Evolutionary conservation across 2,888 invertebrate species (phyloP).

Genomic region (Phengaris alcon): DNA sequence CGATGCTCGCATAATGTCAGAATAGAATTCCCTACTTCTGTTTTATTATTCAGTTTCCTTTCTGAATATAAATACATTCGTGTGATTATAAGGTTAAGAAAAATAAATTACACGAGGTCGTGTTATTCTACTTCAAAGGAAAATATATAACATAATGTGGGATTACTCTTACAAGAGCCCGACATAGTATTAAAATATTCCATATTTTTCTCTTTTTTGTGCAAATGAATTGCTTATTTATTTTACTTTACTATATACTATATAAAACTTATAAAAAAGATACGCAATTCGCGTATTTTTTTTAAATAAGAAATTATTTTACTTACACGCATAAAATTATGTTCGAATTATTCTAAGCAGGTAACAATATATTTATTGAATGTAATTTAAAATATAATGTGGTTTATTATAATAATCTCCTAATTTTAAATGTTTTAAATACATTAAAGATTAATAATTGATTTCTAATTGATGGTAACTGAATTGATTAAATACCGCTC

Average conservation of each 20-base stretch:
- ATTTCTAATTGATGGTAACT: no score
- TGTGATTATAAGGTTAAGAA: conserved; percentile 26
- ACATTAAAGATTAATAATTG: no score
- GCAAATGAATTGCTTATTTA: neutral
- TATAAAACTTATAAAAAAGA: no score
- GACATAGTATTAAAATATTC: conserved; percentile 14
- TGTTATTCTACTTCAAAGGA: conserved; percentile 25
- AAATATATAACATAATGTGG: conserved; percentile 20
- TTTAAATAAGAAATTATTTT: neutral
- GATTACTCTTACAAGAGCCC: conserved; percentile 18
- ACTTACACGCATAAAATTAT: conserved; percentile 1
- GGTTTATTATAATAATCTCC: neutral
- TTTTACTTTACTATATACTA: no score
- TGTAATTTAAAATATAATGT: neutral
- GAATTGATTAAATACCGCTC: no score
- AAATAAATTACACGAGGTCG: conserved; percentile 22
- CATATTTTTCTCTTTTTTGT: neutral
- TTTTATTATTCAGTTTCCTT: conserved; percentile 13
- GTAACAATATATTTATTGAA: neutral
- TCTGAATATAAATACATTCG: conserved; percentile 10
- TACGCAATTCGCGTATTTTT: neutral
- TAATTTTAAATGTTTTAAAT: no score
- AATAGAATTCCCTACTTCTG: neutral
- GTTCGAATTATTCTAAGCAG: neutral
- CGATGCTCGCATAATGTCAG: neutral